These are phyloP conservation scores for Enteromius paludinosus DNA, from an alignment of 2,797 vertebrate genomes.

Conservation along the genomic window DNA sequence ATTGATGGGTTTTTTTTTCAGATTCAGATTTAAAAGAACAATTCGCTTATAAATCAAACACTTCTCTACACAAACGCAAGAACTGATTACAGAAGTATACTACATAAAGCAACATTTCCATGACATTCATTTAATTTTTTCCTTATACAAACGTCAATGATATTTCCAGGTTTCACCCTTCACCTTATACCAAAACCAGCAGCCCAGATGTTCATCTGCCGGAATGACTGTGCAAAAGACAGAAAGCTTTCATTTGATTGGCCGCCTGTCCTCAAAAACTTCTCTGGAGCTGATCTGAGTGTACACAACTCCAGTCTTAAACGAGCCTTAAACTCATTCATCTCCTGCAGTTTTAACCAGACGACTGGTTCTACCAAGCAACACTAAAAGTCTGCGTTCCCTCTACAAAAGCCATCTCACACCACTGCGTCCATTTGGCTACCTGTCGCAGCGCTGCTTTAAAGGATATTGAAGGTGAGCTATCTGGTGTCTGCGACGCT, in stretches of 20 bases:
- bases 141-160: not conserved
- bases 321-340: constrained; percentile 34
- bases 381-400: constrained; percentile 1
- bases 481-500: not conserved
- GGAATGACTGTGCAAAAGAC: constrained; percentile 12
- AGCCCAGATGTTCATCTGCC: not conserved
- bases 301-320: constrained; percentile 16
- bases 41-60: not conserved
- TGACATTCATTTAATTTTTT: not conserved
- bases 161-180: not conserved
- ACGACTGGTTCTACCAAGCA: not conserved
- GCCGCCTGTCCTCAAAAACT: constrained; percentile 6
- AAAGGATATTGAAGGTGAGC: constrained; percentile 31
- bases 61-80: not conserved
- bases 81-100: not conserved
- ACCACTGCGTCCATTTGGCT: not conserved
- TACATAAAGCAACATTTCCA: not conserved
- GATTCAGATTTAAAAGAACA: not conserved
- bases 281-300: not conserved
- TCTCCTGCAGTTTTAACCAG: constrained; percentile 21
- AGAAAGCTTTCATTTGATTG: constrained; percentile 3
- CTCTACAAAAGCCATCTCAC: constrained; percentile 36
- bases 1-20: not conserved
- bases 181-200: not conserved
- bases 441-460: not conserved